Percentiles rank a stretch among this genome's conserved stretches.
These are phyloP conservation scores for Gobius niger DNA, from an alignment of 2,113 vertebrate genomes.

Conservation along the genomic window DNA sequence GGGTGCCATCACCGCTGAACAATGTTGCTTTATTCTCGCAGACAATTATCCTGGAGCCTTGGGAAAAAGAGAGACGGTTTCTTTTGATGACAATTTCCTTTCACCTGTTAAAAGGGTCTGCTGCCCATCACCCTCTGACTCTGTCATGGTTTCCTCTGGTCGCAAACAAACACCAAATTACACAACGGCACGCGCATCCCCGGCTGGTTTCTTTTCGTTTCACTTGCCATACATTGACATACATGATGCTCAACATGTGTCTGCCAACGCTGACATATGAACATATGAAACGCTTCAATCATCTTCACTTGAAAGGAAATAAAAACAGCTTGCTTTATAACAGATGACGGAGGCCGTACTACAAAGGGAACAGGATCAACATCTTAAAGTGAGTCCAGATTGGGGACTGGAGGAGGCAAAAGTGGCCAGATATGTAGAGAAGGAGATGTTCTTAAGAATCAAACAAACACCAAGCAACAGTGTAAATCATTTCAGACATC, in stretches of 20 bases:
- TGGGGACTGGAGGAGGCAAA: too few species aligned
- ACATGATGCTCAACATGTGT: conserved; percentile 16
- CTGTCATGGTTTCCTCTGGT: conserved; percentile 8
- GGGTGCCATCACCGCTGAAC: conserved; percentile 20
- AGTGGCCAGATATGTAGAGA: too few species aligned
- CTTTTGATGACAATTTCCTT: conserved; percentile 50
- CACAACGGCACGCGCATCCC: conserved; percentile 4
- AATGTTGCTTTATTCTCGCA: conserved; percentile 57
- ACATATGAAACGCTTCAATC: conserved; percentile 1
- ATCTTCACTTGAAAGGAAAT: conserved; percentile 25
- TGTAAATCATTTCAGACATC: too few species aligned
- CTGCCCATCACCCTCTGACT: conserved; percentile 36
- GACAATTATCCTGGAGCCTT: conserved; percentile 70
- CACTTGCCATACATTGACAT: conserved; percentile 23
- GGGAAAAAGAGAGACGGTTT: conserved; percentile 33
- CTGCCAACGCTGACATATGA: conserved; percentile 24
- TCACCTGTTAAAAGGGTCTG: conserved; percentile 35
- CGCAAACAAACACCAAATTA: conserved; percentile 23
- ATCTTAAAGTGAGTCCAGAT: too few species aligned
- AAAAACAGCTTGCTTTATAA: conserved; percentile 42
- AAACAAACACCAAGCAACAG: too few species aligned
- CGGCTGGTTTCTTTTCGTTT: conserved; percentile 6
- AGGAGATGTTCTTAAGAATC: too few species aligned
- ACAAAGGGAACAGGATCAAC: background rate
- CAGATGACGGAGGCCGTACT: conserved; percentile 33